Evolutionary conservation across 2,113 vertebrate species (phyloP).

Genomic region (Synodontis membranacea): DNA sequence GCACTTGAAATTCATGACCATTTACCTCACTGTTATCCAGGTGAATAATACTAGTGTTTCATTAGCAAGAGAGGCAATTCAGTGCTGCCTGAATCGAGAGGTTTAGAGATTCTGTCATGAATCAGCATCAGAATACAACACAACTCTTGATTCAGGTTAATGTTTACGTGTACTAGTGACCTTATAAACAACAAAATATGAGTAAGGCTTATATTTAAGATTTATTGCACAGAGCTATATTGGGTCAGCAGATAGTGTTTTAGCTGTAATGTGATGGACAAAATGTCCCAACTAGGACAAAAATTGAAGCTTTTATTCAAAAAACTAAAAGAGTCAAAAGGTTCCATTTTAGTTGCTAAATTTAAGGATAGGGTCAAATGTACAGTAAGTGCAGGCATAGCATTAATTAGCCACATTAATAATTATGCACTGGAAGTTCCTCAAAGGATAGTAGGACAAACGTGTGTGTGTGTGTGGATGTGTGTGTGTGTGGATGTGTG

Average conservation of each 20-base stretch:
- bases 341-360: not conserved
- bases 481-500: constrained; percentile 22
- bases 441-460: not conserved
- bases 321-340: not conserved
- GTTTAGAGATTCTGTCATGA: not conserved
- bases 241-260: not conserved
- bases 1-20: constrained; percentile 28
- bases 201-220: not conserved
- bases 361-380: not conserved
- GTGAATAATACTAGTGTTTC: not conserved
- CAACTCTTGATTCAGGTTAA: not conserved
- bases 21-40: not conserved
- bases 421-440: not conserved
- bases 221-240: not conserved
- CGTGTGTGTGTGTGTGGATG: not conserved
- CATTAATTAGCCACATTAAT: not conserved
- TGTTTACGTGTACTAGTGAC: not conserved
- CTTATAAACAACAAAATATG: not conserved
- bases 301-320: not conserved
- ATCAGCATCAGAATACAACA: not conserved
- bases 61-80: not conserved
- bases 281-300: not conserved
- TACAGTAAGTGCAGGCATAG: not conserved
- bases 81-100: constrained; percentile 69
- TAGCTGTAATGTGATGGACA: not conserved